A percentile compares a stretch with the other conserved stretches of the same genome.
Conservation (phyloP, 1,140 invertebrate species). For the Uloborus diversus region DNA sequence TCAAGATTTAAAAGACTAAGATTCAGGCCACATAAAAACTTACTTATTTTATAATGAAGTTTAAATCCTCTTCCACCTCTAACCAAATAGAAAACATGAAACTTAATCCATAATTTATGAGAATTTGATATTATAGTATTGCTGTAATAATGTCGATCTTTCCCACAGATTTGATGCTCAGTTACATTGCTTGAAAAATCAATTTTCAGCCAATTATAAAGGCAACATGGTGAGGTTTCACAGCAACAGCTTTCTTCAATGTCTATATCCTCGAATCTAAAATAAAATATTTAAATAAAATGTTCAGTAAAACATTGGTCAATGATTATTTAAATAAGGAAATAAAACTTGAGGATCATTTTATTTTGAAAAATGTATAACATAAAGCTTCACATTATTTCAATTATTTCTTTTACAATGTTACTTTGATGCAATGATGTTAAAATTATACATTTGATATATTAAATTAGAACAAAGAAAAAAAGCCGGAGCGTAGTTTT, state of each 20-base stretch:
- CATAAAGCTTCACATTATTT: no score
- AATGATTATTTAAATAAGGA: background rate
- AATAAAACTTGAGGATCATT: background rate
- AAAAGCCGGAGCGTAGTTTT: no score
- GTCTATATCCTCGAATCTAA: conserved; percentile 54
- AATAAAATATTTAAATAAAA: background rate
- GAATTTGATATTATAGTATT: conserved; percentile 25
- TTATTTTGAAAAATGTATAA: background rate
- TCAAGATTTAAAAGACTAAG: no score
- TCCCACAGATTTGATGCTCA: conserved; percentile 38
- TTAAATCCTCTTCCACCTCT: conserved; percentile 47
- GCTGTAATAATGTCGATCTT: background rate
- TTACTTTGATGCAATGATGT: background rate
- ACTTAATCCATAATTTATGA: conserved; percentile 53
- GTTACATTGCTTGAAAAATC: background rate
- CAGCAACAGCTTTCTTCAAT: conserved; percentile 51
- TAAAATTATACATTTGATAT: no score
- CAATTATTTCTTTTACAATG: background rate
- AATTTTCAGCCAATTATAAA: conserved; percentile 45
- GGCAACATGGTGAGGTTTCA: conserved; percentile 21
- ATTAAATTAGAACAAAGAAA: no score
- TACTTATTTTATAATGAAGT: conserved; percentile 46
- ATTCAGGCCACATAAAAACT: no score
- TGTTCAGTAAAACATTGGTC: background rate
- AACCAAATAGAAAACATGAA: conserved; percentile 16